Evolutionary conservation across 2,888 invertebrate species (phyloP), one percentile per base, ranked within the genome.

Genomic region (Drosophila fungiperda): DNA sequence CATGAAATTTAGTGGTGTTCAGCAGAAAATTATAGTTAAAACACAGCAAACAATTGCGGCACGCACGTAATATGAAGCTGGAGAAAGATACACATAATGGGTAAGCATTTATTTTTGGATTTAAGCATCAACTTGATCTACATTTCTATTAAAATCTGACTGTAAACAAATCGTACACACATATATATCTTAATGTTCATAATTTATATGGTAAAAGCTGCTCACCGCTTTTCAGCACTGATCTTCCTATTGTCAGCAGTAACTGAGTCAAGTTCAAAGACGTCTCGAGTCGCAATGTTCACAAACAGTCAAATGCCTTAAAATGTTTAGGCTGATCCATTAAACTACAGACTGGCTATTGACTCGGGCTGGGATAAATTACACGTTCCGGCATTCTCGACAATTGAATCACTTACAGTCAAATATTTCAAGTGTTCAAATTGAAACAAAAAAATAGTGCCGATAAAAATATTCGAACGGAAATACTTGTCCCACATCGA

Each of bases 211-310:
- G 3, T 7, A 12, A 36, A 15, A 23, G 26, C 36, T 35, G 8
- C n/a, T 20, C 33, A 33, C 12, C 26, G n/a, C 32, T 48, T 33
- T 36, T 17, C 23, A 72, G 40, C 64, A 42, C 26, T 63, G 49
- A 49, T 48, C 36, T 38, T 2, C 40, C 23, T 26, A 38, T 12
- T 54, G 23, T 45, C 40, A 50, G 12, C 52, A 54, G 17, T 42
- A 64, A 58, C 60, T 68, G 62, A 85, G 83, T 86, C 87, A 86
- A 86, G 85, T 86, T 86, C 90, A 89, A 89, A 86, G 82, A 73
- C 87, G 76, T 78, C 57, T 71, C 90, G 73, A 89, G 89, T 68
- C 87, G 78, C 89, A 83, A 87, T 83, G 72, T 73, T 76, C 66
- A 71, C 68, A 75, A 50, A 69, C 23, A 68, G 42, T 65, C 54